Base-by-base conservation (phyloP, 1,140 invertebrate genomes). In the Diorhabda carinulata region DNA sequence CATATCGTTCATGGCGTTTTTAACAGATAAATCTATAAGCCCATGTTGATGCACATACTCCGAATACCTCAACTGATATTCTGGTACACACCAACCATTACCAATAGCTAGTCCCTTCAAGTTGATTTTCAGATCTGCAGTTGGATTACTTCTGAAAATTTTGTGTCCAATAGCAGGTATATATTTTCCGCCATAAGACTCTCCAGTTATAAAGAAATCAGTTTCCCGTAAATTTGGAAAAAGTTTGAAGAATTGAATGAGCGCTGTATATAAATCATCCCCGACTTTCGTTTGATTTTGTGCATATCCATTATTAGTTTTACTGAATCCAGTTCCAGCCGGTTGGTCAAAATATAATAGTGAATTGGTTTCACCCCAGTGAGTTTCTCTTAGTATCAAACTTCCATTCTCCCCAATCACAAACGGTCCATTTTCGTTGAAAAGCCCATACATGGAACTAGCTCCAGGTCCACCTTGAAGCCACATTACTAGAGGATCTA, bases 131-230 rank as follows among this genome's bases (percentile, higher is more conserved):
- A 81, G 74, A 57, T 85, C 77, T 10, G 87, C 83, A 40, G 82
- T 82, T 47, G 84, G 81, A 72, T 88, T 91, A 43, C 88, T 85
- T 70, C 84, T 83, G 71, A 91, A 87, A 66, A 72, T 78, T 92
- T 92, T 78, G 90, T 90, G 87, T 0, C 86, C 86, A 5, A 93
- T 81, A 0, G 91, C 90, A 5, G 92, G 92, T 2, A 93, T 88
- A 77, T 94, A 93, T 79, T 91, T 90, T n/a, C 93, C 93, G 3
- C 86, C 93, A 80, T 95, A 95, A 3, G 93, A 95, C 81, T 95
- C 93, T 5, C 94, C 94, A 43, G 90, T 88, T 2, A 95, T 85
- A 72, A 86, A 92, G 64, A 94, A 88, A 41, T 88, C 85, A 70
- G 88, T 91, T 4, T 81, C 76, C 62, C 85, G 84, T 4, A 90